Base-by-base conservation (phyloP, 2,113 vertebrate species). In the Ictalurus furcatus region DNA sequence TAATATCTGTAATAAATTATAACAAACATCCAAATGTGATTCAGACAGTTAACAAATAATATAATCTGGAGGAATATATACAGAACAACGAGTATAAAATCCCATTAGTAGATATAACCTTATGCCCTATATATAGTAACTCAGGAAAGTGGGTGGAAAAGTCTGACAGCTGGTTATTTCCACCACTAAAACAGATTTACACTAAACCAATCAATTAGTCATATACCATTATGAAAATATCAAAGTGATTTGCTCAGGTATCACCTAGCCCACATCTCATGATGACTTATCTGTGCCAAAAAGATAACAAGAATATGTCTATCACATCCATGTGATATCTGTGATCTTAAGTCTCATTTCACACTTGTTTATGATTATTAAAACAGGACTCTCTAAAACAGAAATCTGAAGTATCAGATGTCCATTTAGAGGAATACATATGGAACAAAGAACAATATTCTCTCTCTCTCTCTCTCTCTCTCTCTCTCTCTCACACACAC, bases 291-390 rank as follows among this genome's bases (percentile, higher is more conserved):
- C 78, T 30, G 78, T 80, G 48, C 28, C 48, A 80, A 56, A 80
- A 80, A 56, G 73, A 25, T 76, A 76, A 76, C 40, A 48, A 76
- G 73, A 76, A 76, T 48, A 79, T 80, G 78, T 80, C 78, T 56
- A 80, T n/a, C 48, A 80, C 48, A 54, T 56, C 13, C 28, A 80
- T 48, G 78, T 28, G 25, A 79, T 54, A 7, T 25, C 12, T 2
- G 2, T 56, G 48, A 56, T 19, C 78, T 80, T 54, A n/a, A 30
- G 52, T 80, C 78, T 80, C 48, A 80, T 80, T 80, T 56, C 52
- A 80, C 13, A 28, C 28, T 80, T 28, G 48, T 56, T 80, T 80
- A 9, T 54, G 48, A 30, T 56, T 30, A 56, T 56, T 52, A 56
- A 80, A 16, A 56, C 8, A 30, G 14, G 16, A 8, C 76, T n/a